Conservation (phyloP, 1,140 invertebrate genomes). For the Bombus balteatus region DNA sequence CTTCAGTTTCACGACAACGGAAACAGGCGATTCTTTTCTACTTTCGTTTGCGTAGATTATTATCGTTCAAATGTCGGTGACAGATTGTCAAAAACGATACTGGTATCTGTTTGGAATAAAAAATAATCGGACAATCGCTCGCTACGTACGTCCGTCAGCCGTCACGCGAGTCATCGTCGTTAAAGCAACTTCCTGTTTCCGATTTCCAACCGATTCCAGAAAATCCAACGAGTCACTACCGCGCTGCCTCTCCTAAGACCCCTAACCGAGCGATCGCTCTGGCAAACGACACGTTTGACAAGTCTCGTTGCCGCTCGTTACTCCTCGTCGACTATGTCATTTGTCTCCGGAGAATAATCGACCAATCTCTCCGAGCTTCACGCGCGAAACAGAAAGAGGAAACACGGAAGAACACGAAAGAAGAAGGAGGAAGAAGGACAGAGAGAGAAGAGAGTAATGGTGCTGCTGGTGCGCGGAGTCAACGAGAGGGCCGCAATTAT, state of each 20-base stretch:
- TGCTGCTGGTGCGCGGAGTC: conserved; percentile 52
- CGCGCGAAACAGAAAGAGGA: conserved; percentile 29
- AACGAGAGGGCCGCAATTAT: conserved; percentile 77
- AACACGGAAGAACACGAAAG: neutral
- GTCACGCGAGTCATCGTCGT: conserved; percentile 14
- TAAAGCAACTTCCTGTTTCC: conserved; percentile 14
- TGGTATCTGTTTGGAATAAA: neutral
- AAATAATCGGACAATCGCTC: neutral
- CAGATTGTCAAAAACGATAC: no score
- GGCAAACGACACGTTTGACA: conserved; percentile 53
- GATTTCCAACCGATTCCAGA: conserved; percentile 21
- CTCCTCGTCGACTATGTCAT: conserved; percentile 71
- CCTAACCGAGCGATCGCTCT: neutral
- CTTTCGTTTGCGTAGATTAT: neutral
- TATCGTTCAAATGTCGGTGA: neutral
- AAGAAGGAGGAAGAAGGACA: conserved; percentile 10
- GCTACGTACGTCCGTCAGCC: no score
- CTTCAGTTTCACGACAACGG: no score
- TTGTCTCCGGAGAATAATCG: conserved; percentile 69
- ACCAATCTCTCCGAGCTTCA: conserved; percentile 35
- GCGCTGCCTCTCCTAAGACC: neutral
- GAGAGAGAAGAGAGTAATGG: conserved; percentile 53
- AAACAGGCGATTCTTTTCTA: no score
- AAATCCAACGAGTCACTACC: conserved; percentile 1
- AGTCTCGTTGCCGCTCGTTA: conserved; percentile 69